These are phyloP conservation scores for Meteorus colon DNA, from an alignment of 2,888 invertebrate genomes.

Conservation along the genomic window DNA sequence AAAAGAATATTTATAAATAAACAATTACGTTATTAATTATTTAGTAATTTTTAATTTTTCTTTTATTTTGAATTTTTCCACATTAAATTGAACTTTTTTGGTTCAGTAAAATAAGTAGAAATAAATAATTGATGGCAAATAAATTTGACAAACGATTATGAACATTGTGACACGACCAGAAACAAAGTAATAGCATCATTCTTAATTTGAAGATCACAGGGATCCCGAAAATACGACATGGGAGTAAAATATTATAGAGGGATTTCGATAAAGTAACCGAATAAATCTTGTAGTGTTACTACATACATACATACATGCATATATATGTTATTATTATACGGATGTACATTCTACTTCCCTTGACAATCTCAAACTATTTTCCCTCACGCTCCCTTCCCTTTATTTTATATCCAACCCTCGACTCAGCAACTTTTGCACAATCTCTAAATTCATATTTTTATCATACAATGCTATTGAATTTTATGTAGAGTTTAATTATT, in stretches of 20 bases:
- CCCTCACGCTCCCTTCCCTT: not conserved
- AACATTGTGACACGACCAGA: not conserved
- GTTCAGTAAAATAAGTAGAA: not conserved
- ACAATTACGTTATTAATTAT: too few species aligned
- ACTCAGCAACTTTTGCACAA: not conserved
- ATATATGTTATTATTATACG: not conserved
- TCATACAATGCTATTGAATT: not conserved
- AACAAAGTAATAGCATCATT: slow-evolving; percentile 20
- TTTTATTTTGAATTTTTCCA: too few species aligned
- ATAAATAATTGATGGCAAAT: not conserved
- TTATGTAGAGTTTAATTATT: not conserved
- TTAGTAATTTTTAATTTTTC: too few species aligned
- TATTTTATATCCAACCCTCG: not conserved
- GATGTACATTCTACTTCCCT: not conserved
- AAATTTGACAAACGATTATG: slow-evolving; percentile 1
- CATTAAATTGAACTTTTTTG: too few species aligned
- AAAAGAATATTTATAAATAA: too few species aligned
- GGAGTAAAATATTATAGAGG: slow-evolving; percentile 29
- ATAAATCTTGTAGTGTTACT: slow-evolving; percentile 29
- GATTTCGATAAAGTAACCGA: slow-evolving; percentile 27
- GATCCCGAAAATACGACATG: not conserved
- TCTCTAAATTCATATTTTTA: not conserved
- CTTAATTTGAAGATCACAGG: slow-evolving; percentile 8
- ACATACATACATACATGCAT: not conserved
- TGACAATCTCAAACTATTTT: not conserved